Evolutionary conservation across 2,888 invertebrate species (phyloP), one percentile per base, ranked within the genome.

Genomic region (Ectemnius continuus): DNA sequence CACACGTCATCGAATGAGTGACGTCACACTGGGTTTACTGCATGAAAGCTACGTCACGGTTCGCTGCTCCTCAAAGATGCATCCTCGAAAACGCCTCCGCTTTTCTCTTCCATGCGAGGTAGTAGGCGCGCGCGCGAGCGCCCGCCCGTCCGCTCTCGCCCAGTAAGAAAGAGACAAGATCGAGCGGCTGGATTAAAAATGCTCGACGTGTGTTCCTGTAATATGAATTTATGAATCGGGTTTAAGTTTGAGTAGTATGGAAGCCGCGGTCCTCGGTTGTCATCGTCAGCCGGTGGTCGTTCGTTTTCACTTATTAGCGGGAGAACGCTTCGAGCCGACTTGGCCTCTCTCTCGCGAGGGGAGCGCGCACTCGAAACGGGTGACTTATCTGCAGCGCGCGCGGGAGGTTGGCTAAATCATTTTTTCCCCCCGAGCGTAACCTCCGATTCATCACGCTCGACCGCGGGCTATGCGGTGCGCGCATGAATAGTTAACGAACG

Each of bases 1-100:
- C 90, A 91, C 89, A 88, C 90, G 90, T 91, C 90, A 91, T 90
- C 90, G 86, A 88, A 88, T 87, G 87, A 88, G 87, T 90, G 90
- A 91, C 90, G 90, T 90, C 90, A 90, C 79, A 70, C 73, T 71
- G 79, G 72, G 76, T 80, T 78, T 66, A 78, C 83, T 66, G 79
- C 82, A 70, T 67, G 79, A 81, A 81, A 74, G 80, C 82, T 82
- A 87, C 86, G 87, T 86, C 87, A 87, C 84, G 85, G 81, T 83
- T 76, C 73, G 84, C 72, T 75, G 81, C 81, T 78, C 81, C 70
- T 67, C 70, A 60, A 65, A 75, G 77, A 71, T 61, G 78, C 72
- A 48, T 74, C 74, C 73, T 69, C 72, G 75, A 83, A 83, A 75
- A 76, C 68, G 45, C 52, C 46, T 8, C 61, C 66, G 66, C 67